phyloP scores from a whole-genome alignment of 2,888 invertebrate species.

The Piscicola geometra region DNA sequence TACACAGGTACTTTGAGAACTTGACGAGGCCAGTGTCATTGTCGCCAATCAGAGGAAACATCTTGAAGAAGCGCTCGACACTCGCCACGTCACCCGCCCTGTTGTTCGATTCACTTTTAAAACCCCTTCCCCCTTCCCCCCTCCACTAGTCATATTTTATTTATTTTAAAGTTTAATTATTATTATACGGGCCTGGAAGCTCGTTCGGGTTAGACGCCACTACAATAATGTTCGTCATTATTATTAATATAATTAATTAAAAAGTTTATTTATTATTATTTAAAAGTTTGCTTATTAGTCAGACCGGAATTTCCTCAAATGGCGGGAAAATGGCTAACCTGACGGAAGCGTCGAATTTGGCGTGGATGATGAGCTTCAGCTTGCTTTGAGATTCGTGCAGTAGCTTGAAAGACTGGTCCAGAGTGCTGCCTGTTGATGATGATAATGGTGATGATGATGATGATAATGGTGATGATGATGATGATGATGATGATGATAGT shows the following conservation, averaged over 20 bases:
- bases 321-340: constrained; percentile 41
- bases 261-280: too few relatives aligned
- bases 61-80: constrained; percentile 83
- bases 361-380: constrained; percentile 66
- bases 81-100: constrained; percentile 42
- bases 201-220: too few relatives aligned
- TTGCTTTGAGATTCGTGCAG: constrained; percentile 73
- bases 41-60: constrained; percentile 88
- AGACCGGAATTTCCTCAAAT: constrained; percentile 48
- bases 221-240: too few relatives aligned
- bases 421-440: constrained; percentile 65
- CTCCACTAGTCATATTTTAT: too few relatives aligned
- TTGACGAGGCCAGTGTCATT: constrained; percentile 82
- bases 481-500: not conserved
- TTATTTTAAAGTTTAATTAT: too few relatives aligned
- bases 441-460: too few relatives aligned
- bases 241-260: too few relatives aligned
- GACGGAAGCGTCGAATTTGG: constrained; percentile 58
- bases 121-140: too few relatives aligned
- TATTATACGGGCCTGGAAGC: too few relatives aligned
- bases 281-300: not conserved
- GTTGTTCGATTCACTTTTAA: too few relatives aligned
- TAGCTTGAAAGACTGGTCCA: constrained; percentile 68
- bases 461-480: too few relatives aligned
- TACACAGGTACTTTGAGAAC: constrained; percentile 79